Evolutionary conservation across 2,113 vertebrate species (phyloP).

Genomic region (Platysternon megacephalum): DNA sequence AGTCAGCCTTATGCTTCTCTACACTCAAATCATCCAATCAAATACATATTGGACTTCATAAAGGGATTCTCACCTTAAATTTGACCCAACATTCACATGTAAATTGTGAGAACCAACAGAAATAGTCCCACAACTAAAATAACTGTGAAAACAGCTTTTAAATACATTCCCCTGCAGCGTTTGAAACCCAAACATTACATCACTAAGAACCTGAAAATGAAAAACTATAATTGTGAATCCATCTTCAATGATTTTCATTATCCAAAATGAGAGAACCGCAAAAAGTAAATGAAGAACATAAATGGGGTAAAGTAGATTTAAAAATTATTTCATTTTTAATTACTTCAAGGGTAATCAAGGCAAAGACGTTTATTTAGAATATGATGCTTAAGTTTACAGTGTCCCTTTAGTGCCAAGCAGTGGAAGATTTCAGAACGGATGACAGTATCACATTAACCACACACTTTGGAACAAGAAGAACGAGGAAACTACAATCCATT

Average conservation of each 20-base stretch:
- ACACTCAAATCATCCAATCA: background rate
- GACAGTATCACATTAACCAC: background rate
- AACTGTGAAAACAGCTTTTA: background rate
- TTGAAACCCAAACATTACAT: background rate
- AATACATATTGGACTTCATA: background rate
- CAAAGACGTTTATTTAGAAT: background rate
- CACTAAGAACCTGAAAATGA: background rate
- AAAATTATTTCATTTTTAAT: background rate
- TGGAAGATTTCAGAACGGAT: background rate
- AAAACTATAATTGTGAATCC: background rate
- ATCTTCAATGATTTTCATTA: background rate
- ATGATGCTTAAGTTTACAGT: rapidly evolving
- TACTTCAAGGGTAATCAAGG: background rate
- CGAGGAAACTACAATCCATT: too few species aligned
- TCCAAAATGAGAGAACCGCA: background rate
- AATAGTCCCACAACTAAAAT: background rate
- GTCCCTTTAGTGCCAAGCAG: background rate
- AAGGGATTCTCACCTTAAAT: background rate
- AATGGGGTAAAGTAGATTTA: rapidly evolving
- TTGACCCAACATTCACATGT: background rate
- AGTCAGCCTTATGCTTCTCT: background rate
- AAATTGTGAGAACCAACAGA: background rate
- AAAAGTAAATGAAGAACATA: background rate
- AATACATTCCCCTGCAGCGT: background rate
- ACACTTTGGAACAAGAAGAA: background rate